Conservation (phyloP, 2,113 vertebrate species). For the Heteronetta atricapilla region DNA sequence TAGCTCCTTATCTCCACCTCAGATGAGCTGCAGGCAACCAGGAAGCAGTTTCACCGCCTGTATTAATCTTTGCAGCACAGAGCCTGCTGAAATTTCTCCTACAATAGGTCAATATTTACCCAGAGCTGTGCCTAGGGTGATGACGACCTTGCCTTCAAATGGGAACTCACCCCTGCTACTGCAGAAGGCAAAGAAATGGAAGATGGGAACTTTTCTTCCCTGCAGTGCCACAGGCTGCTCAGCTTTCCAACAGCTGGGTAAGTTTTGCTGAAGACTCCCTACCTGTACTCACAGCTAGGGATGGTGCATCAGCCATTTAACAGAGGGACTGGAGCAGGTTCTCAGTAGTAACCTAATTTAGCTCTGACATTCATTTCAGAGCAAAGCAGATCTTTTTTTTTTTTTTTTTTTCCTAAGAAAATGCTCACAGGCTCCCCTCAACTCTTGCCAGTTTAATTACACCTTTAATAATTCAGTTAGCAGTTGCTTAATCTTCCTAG, state of each 20-base stretch:
- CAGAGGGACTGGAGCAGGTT: neutral
- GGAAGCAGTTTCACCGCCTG: neutral
- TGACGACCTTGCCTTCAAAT: neutral
- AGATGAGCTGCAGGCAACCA: neutral
- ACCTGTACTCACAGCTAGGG: neutral
- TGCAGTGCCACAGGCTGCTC: neutral
- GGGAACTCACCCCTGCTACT: neutral
- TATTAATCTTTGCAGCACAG: neutral
- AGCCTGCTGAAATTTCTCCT: neutral
- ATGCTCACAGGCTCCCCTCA: neutral
- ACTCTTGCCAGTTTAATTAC: conserved; percentile 26
- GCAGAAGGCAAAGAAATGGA: neutral
- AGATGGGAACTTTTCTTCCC: neutral
- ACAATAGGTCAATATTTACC: neutral
- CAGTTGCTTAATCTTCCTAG: neutral
- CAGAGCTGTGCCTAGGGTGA: neutral
- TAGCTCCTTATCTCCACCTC: neutral
- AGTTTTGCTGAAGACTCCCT: neutral
- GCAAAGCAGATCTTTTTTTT: neutral
- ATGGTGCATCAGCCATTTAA: neutral
- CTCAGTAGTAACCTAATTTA: neutral
- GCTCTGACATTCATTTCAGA: neutral
- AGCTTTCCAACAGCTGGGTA: neutral
- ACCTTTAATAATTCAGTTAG: conserved; percentile 32
- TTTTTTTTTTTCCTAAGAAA: neutral